Percentiles rank a stretch among this genome's conserved stretches.
phyloP scores from a whole-genome alignment of 2,113 vertebrate genomes.

The Panthera tigris region DNA sequence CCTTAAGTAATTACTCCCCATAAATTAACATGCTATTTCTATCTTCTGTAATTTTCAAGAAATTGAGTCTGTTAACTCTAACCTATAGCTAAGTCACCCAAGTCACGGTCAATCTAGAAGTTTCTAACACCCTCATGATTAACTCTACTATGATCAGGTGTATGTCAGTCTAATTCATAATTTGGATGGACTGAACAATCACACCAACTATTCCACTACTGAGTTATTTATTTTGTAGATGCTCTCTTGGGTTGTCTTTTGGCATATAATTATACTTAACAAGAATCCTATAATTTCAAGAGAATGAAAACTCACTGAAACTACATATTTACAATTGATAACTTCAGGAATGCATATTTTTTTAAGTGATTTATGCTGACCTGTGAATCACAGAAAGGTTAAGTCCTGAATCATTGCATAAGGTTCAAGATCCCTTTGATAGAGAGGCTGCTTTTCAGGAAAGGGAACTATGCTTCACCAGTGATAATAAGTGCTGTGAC shows the following conservation, averaged over 20 bases:
- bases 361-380: not conserved
- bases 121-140: not conserved
- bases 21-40: constrained; percentile 51
- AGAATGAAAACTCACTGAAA: not conserved
- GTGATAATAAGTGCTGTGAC: not conserved
- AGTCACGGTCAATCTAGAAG: not conserved
- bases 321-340: not conserved
- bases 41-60: constrained; percentile 38
- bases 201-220: not conserved
- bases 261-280: not conserved
- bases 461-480: not conserved
- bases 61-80: not conserved
- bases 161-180: not conserved
- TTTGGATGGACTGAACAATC: not conserved
- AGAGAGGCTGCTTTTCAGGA: not conserved
- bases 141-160: not conserved
- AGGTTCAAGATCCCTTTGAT: not conserved
- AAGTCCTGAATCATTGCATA: not conserved
- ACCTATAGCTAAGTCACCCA: not conserved
- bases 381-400: not conserved
- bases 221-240: not conserved
- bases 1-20: constrained; percentile 40
- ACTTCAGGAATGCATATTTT: not conserved
- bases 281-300: not conserved
- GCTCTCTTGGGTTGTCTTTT: not conserved